Base-by-base conservation (phyloP, 2,113 vertebrate genomes). In the Quiscalus mexicanus region DNA sequence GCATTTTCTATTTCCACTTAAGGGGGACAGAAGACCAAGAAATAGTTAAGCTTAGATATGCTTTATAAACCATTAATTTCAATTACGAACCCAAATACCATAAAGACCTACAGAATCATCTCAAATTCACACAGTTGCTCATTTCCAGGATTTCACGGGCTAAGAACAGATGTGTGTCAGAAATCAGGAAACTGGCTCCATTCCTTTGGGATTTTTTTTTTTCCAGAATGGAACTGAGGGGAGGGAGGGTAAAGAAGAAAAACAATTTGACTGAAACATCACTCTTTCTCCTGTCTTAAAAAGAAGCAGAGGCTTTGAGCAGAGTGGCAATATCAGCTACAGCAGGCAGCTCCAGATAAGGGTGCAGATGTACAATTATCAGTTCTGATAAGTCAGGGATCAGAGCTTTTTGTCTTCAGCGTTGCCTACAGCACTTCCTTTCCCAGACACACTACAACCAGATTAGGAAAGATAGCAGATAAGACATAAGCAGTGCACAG, bases 121-220 rank as follows among this genome's bases (percentile, higher is more conserved):
- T 95, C 94, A 90, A 81, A 95, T 97, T 95, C 90, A 93, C 85
- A 90, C 79, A 95, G 92, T 63, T 92, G 73, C 59, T 95, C 92
- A 93, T 90, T 92, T 95, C 90, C 71, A 97, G 94, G 92, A 96
- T 96, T 96, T 97, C 92, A 95, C 11, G 6, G 30, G 94, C 89
- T 95, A 93, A 84, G 68, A 96, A 89, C 90, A 95, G 95, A 95
- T 95, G 90, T 31, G 55, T 90, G 86, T 92, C 79, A 95, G 93
- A 95, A 95, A 95, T 59, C 90, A 92, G 94, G 89, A 95, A 96
- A 95, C 89, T 84, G 68, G 45, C 76, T 90, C 33, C 37, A 59
- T 55, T 93, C 89, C 71, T 84, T 47, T 4, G 59, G 60, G 71
- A 49, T 55, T 49, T 80, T 80, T 80, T 80, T 81, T 80, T 76